A percentile compares a stretch with the other conserved stretches of the same genome.
These are phyloP conservation scores for Neolamprologus variostigma DNA, from an alignment of 2,113 vertebrate species.

Conservation along the genomic window DNA sequence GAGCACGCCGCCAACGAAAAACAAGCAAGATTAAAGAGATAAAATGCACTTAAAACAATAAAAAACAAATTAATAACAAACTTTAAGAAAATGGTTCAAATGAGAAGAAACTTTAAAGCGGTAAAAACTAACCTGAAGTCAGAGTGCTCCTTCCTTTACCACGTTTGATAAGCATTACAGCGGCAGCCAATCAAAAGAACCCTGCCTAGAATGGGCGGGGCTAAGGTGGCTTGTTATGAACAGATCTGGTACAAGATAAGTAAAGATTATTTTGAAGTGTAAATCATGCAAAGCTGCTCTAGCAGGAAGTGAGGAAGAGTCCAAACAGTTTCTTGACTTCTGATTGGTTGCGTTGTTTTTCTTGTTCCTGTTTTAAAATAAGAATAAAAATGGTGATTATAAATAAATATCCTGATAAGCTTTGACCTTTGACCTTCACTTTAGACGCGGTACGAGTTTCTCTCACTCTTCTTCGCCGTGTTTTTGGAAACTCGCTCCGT, in stretches of 20 bases:
- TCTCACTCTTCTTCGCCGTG: not conserved
- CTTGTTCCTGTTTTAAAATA: not conserved
- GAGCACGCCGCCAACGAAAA: not conserved
- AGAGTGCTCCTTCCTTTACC: not conserved
- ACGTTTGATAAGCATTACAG: not conserved
- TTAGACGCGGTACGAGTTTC: not conserved
- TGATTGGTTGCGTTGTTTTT: not conserved
- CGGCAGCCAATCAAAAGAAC: not conserved
- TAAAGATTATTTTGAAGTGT: not conserved
- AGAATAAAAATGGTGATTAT: not conserved
- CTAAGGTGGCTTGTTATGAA: not conserved
- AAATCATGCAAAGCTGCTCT: not conserved
- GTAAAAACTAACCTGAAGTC: not conserved
- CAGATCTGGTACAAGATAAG: not conserved
- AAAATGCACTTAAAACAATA: not conserved
- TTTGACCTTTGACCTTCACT: too few relatives aligned
- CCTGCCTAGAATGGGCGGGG: not conserved
- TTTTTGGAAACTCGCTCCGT: not conserved
- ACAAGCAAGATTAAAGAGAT: not conserved
- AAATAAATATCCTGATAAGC: not conserved
- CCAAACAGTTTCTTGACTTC: not conserved
- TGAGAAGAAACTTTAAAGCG: not conserved
- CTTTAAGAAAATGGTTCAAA: not conserved
- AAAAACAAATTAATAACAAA: not conserved
- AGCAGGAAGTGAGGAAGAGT: not conserved